Percentiles rank a stretch among this genome's conserved stretches.
These are phyloP conservation scores for Drosophila flavopinicola DNA, from an alignment of 2,888 invertebrate species.

Conservation along the genomic window DNA sequence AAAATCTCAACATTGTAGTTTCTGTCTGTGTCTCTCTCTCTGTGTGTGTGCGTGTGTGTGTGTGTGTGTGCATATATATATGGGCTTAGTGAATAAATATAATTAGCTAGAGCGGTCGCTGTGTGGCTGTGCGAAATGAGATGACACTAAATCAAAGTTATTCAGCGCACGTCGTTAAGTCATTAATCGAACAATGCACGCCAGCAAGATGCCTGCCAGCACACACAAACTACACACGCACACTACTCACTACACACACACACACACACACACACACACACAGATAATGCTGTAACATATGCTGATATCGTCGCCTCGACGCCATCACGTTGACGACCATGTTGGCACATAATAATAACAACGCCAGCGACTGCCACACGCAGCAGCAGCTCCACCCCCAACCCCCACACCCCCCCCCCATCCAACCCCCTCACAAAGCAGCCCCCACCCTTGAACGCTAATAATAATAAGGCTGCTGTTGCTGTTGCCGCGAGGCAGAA, in stretches of 20 bases:
- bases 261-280: constrained; percentile 8
- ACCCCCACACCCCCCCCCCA: not conserved
- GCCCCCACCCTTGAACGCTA: constrained; percentile 32
- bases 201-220: constrained; percentile 52
- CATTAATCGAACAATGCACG: constrained; percentile 78
- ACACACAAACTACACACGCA: constrained; percentile 21
- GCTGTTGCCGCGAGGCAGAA: constrained; percentile 22
- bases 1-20: constrained; percentile 45
- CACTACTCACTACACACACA: constrained; percentile 11
- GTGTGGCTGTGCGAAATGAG: constrained; percentile 60
- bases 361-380: constrained; percentile 22
- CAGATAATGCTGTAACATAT: constrained; percentile 61
- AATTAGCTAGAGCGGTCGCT: constrained; percentile 62
- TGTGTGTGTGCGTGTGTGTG: constrained; percentile 4
- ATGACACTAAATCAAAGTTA: constrained; percentile 78
- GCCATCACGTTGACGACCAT: constrained; percentile 73
- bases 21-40: constrained; percentile 8
- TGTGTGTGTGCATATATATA: constrained; percentile 20
- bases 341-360: constrained; percentile 76
- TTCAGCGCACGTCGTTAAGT: constrained; percentile 79
- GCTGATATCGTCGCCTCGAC: constrained; percentile 67
- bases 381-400: not conserved
- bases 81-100: constrained; percentile 71
- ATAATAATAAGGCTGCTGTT: constrained; percentile 38
- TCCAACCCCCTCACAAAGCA: not conserved